A percentile compares a stretch with the other conserved stretches of the same genome.
Conservation (phyloP, 2,797 vertebrate genomes). For the Sebastes itinus region DNA sequence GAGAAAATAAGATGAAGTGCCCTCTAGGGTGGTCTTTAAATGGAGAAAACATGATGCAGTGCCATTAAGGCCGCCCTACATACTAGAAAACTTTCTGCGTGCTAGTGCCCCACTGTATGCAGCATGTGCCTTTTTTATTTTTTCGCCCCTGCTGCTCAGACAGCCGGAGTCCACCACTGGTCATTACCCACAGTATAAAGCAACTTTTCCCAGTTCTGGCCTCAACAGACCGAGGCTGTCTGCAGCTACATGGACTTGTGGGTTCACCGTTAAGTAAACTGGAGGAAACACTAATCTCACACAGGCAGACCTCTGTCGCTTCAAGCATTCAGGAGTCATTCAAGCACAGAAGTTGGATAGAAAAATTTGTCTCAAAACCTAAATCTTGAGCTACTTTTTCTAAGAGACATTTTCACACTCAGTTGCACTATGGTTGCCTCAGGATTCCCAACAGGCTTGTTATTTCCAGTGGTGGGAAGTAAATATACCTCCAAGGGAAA, state of each 20-base stretch:
- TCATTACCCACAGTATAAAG: too few relatives aligned
- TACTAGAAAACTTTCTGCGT: too few relatives aligned
- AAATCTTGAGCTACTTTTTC: not conserved
- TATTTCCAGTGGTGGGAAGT: not conserved
- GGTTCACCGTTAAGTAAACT: not conserved
- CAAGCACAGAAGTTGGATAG: not conserved
- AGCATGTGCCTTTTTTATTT: too few relatives aligned
- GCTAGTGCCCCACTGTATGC: accelerated
- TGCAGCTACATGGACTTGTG: not conserved
- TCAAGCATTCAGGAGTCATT: not conserved
- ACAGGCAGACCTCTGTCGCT: not conserved
- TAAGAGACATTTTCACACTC: not conserved
- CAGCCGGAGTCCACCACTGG: too few relatives aligned
- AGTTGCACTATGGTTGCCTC: not conserved
- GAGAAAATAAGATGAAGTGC: too few relatives aligned
- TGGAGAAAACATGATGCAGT: too few relatives aligned
- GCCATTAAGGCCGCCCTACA: too few relatives aligned
- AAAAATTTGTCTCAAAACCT: not conserved
- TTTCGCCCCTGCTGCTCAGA: too few relatives aligned
- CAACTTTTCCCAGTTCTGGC: too few relatives aligned
- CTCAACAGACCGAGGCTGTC: not conserved
- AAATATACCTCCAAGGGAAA: not conserved
- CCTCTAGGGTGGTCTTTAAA: too few relatives aligned
- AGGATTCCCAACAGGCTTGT: not conserved
- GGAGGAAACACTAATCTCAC: not conserved